Percentiles rank a stretch among this genome's conserved stretches.
Evolutionary conservation across 2,888 invertebrate genomes (phyloP).

Genomic region (Lasioglossum vierecki): DNA sequence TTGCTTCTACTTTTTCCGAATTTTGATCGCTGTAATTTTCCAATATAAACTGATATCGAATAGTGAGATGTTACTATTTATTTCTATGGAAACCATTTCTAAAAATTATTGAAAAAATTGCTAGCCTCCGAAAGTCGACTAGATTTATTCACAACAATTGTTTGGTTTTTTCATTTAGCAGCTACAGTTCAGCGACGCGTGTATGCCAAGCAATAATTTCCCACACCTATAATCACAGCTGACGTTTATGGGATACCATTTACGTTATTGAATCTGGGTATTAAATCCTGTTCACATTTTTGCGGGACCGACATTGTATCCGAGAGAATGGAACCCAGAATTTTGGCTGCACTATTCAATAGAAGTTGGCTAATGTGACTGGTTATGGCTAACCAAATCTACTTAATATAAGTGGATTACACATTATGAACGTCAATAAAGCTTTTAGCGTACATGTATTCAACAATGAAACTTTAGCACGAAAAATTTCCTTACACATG

Average conservation of each 20-base stretch:
- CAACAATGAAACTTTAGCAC: background rate
- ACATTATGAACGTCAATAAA: background rate
- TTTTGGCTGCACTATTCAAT: background rate
- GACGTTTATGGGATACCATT: background rate
- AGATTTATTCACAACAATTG: background rate
- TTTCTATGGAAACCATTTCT: background rate
- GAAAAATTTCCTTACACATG: background rate
- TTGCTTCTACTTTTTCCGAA: background rate
- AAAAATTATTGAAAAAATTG: background rate
- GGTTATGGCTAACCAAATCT: background rate
- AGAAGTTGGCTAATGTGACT: background rate
- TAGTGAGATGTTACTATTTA: background rate
- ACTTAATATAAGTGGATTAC: background rate
- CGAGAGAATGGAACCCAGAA: background rate
- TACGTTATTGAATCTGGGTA: background rate
- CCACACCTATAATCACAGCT: background rate
- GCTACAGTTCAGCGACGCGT: background rate
- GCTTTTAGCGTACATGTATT: background rate
- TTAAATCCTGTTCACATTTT: background rate
- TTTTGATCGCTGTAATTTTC: background rate
- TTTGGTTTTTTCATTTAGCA: background rate
- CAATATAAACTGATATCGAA: background rate
- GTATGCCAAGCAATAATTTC: background rate
- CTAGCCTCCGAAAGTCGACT: background rate
- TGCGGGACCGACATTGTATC: background rate